Conservation (phyloP, 2,888 invertebrate species). For the Elaeidobius kamerunicus region DNA sequence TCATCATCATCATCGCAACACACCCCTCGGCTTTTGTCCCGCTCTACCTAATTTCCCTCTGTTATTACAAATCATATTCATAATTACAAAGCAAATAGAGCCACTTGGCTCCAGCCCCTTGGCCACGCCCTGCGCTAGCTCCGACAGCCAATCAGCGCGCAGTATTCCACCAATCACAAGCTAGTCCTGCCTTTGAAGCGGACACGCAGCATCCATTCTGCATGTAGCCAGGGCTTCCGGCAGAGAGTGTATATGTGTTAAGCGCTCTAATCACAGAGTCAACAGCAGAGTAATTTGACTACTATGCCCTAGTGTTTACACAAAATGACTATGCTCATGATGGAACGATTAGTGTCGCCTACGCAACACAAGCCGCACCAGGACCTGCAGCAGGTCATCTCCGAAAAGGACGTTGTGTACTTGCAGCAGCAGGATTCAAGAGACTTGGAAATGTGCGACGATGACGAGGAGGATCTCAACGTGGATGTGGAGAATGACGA, state of each 20-base stretch:
- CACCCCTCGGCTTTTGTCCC: no score
- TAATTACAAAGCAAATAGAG: constrained; percentile 52
- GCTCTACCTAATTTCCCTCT: no score
- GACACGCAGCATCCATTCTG: constrained; percentile 26
- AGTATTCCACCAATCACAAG: constrained; percentile 16
- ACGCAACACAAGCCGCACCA: constrained; percentile 34
- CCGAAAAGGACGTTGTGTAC: constrained; percentile 43
- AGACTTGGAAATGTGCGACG: constrained; percentile 44
- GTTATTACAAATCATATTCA: constrained; percentile 53
- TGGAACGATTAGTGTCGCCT: constrained; percentile 45
- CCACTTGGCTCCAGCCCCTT: constrained; percentile 33
- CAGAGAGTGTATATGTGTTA: constrained; percentile 23
- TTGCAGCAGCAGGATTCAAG: constrained; percentile 46
- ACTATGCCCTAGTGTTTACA: constrained; percentile 32
- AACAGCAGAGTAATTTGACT: constrained; percentile 32
- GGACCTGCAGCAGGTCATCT: constrained; percentile 36
- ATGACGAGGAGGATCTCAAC: constrained; percentile 47
- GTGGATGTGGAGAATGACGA: constrained; percentile 51
- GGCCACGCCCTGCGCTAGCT: constrained; percentile 33
- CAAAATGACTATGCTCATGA: constrained; percentile 54
- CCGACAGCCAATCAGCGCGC: constrained; percentile 32
- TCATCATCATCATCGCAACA: no score
- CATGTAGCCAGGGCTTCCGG: constrained; percentile 27
- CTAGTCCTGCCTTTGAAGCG: constrained; percentile 32
- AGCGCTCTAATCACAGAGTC: constrained; percentile 30